These are phyloP conservation scores for Synanceia verrucosa DNA, from an alignment of 2,797 vertebrate genomes.

Conservation along the genomic window DNA sequence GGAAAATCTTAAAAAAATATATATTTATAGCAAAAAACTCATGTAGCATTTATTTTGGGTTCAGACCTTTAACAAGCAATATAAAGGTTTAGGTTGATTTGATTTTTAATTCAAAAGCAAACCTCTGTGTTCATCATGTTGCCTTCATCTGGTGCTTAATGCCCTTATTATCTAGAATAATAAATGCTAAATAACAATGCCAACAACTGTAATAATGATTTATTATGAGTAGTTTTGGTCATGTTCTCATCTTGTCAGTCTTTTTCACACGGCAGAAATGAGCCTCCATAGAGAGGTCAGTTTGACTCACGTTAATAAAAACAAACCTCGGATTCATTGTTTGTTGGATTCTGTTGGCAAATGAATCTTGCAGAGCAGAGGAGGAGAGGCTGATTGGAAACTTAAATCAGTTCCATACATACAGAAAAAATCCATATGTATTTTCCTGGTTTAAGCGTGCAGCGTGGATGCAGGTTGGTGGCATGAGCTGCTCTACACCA, in stretches of 20 bases:
- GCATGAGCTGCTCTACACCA: constrained; percentile 22
- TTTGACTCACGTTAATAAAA: constrained; percentile 17
- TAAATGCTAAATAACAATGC: background rate
- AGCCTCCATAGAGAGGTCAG: background rate
- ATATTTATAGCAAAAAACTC: background rate
- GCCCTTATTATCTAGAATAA: background rate
- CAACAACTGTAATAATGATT: background rate
- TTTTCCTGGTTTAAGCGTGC: background rate
- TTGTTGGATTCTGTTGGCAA: background rate
- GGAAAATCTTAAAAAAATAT: background rate
- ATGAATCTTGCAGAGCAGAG: background rate
- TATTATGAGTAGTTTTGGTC: background rate
- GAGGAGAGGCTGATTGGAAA: background rate
- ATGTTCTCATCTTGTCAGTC: background rate
- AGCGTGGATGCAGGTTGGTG: constrained; percentile 1
- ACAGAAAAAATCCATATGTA: background rate
- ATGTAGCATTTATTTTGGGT: background rate
- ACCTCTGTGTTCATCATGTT: background rate
- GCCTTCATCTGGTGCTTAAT: background rate
- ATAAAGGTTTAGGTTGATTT: background rate
- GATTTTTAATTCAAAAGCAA: no score
- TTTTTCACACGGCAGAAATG: background rate
- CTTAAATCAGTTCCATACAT: background rate
- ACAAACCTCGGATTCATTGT: constrained; percentile 8
- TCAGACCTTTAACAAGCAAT: background rate